A percentile compares a stretch with the other conserved stretches of the same genome.
Evolutionary conservation across 2,888 invertebrate species (phyloP).

Genomic region (Tenodera sinensis): DNA sequence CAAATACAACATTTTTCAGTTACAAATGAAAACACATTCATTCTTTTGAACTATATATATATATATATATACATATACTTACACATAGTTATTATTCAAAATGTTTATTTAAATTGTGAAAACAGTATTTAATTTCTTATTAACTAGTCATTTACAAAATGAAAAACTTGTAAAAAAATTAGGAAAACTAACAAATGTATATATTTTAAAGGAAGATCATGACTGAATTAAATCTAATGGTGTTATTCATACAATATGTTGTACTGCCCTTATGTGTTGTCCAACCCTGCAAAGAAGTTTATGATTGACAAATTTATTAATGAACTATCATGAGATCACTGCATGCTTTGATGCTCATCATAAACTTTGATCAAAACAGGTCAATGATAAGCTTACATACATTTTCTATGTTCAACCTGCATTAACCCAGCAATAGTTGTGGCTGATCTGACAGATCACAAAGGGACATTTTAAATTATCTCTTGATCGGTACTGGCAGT

Average conservation of each 20-base stretch:
- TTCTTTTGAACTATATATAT: background rate
- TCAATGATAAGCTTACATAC: no score
- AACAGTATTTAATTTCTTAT: background rate
- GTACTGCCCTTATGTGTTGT: background rate
- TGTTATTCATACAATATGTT: background rate
- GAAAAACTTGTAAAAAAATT: background rate
- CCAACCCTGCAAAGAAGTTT: no score
- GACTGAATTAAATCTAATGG: background rate
- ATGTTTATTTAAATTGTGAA: background rate
- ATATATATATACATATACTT: background rate
- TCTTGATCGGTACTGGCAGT: no score
- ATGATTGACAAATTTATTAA: no score
- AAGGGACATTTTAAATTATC: no score
- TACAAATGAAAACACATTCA: background rate
- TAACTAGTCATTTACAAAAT: background rate
- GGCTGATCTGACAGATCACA: no score
- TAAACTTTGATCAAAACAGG: no score
- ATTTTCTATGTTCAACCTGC: no score
- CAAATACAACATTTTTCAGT: background rate
- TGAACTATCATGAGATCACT: no score
- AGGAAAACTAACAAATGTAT: background rate
- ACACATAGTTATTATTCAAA: background rate
- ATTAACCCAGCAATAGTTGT: no score
- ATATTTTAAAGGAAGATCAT: background rate
- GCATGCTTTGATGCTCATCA: no score